These are phyloP conservation scores for Tethya wilhelma DNA, from an alignment of 37 sponge, comb jelly and placozoan genomes.

Conservation along the genomic window DNA sequence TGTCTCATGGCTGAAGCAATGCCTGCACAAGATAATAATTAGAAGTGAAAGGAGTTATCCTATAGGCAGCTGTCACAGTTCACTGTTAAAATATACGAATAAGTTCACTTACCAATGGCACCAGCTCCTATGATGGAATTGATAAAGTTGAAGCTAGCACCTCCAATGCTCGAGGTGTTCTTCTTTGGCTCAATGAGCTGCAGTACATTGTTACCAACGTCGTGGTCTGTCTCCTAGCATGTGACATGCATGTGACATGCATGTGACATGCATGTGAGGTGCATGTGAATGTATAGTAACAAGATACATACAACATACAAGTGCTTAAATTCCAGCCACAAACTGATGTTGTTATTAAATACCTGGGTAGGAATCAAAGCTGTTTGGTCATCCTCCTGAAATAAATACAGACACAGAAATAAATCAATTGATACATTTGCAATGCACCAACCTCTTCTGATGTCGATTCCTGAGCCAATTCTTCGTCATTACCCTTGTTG, in stretches of 20 bases:
- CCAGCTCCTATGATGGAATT: conserved; percentile 85
- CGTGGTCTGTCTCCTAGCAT: no score
- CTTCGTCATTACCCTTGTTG: no score
- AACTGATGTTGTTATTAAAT: no score
- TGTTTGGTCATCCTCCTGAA: background rate
- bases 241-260: background rate
- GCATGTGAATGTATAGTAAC: no score
- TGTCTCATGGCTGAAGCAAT: conserved; percentile 57
- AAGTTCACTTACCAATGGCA: conserved; percentile 47
- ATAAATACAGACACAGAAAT: background rate
- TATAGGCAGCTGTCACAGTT: background rate
- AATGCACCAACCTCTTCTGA: background rate
- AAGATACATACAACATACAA: no score
- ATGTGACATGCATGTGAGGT: background rate
- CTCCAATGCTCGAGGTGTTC: conserved; percentile 39
- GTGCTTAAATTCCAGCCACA: no score
- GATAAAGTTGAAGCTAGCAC: conserved; percentile 77
- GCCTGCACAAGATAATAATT: no score
- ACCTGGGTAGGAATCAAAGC: background rate
- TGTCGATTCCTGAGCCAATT: background rate
- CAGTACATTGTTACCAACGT: no score
- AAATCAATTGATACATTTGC: background rate
- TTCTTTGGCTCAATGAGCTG: conserved; percentile 3
- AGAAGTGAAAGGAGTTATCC: no score
- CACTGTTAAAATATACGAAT: background rate